Conservation (phyloP, 2,113 vertebrate genomes). For the Cephalopterus ornatus region DNA sequence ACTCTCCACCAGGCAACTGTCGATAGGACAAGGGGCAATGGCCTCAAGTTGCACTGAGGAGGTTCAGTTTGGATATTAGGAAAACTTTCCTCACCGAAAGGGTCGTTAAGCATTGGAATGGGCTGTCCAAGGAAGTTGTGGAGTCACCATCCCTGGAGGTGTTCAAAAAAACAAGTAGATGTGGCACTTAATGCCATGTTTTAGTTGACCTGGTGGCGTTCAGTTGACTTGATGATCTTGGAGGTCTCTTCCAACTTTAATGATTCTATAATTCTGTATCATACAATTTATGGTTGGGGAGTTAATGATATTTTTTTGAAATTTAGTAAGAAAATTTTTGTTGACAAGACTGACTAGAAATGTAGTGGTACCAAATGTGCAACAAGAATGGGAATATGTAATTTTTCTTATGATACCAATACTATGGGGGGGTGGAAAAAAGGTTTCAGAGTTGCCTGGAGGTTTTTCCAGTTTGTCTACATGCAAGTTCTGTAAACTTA, state of each 20-base stretch:
- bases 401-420: neutral
- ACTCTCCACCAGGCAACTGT: neutral
- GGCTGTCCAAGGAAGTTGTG: too few relatives aligned
- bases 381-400: neutral
- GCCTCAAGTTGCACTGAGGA: too few relatives aligned
- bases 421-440: neutral
- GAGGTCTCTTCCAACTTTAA: neutral
- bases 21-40: neutral
- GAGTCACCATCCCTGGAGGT: neutral
- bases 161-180: neutral
- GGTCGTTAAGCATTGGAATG: neutral
- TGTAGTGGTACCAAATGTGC: neutral
- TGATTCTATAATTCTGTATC: neutral
- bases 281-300: neutral
- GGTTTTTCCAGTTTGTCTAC: neutral
- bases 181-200: neutral
- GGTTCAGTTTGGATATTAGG: neutral
- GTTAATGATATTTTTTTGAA: neutral
- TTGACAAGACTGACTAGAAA: neutral
- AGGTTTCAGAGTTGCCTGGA: neutral
- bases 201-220: fast-evolving
- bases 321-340: neutral
- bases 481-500: neutral
- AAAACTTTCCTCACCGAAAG: neutral
- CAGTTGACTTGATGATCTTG: fast-evolving